phyloP scores from a whole-genome alignment of 2,888 invertebrate species.

The Sinopyrophorus schimmeli region DNA sequence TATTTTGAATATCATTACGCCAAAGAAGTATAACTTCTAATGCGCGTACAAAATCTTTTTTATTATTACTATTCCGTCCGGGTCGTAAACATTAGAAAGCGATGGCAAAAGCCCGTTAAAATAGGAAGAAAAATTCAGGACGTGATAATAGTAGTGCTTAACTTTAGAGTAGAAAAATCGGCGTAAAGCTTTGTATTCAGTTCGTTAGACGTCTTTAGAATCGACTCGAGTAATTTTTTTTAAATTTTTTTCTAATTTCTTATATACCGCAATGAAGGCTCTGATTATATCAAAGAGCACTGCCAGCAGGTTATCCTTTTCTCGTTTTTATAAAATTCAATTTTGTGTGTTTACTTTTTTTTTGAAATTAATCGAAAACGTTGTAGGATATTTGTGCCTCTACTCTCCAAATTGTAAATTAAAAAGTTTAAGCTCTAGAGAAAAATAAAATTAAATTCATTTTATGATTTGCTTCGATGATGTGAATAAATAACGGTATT shows the following conservation, averaged over 20 bases:
- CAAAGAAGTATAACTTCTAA: too few relatives aligned
- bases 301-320: too few relatives aligned
- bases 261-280: slow-evolving; percentile 12
- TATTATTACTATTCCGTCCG: slow-evolving; percentile 3
- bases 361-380: too few relatives aligned
- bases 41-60: too few relatives aligned
- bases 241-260: slow-evolving; percentile 27
- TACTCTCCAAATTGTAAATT: too few relatives aligned
- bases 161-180: slow-evolving; percentile 13
- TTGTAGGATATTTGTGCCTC: too few relatives aligned
- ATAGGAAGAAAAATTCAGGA: slow-evolving; percentile 8
- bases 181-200: slow-evolving; percentile 30
- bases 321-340: too few relatives aligned
- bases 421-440: not conserved
- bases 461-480: too few relatives aligned
- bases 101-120: slow-evolving; percentile 6
- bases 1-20: too few relatives aligned
- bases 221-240: slow-evolving; percentile 26
- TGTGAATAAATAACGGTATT: too few relatives aligned
- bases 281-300: slow-evolving; percentile 12
- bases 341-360: too few relatives aligned
- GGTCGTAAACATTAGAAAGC: slow-evolving; percentile 1
- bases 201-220: slow-evolving; percentile 30
- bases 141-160: slow-evolving; percentile 13
- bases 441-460: too few relatives aligned